Base-by-base conservation (phyloP, 2,888 invertebrate species). In the Eupithecia insigniata region DNA sequence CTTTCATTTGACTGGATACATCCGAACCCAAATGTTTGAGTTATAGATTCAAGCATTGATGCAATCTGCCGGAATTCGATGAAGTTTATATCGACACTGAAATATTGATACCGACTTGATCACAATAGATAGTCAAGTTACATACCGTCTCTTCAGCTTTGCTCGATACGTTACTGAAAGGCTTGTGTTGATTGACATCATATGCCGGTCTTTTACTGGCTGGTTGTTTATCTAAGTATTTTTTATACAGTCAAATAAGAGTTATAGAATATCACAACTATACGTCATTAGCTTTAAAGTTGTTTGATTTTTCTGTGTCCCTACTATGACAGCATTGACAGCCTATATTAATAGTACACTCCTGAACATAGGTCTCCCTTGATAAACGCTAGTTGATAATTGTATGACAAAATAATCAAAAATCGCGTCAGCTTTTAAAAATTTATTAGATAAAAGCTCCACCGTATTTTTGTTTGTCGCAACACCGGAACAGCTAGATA, bases 1-100 rank as follows among this genome's bases (percentile, higher is more conserved):
- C 74, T 76, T 73, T 30, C 69, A 72, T 80, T 79, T 76, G 76
- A 78, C 76, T 79, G 66, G 26, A 22, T 55, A 55, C 55, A 66
- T 69, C 30, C 67, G 72, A 60, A 51, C 69, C n/a, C 51, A 28
- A 60, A 32, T 67, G 65, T 66, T n/a, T 26, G 60, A 61, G 36
- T 71, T 66, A 67, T 60, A 51, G 22, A 32, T 62, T 32, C 34
- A n/a, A 32, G 32, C n/a, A n/a, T 62, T 34, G 61, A 62, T 62
- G 61, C 18, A 12, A n/a, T 32, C 32, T 34, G 32, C 22, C 61
- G 22, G 61, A 12, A 34, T 58, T 16, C 16, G 26, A 58, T 18
- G 3, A 30, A 61, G 30, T 18, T 61, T 30, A 32, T 28, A 61
- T n/a, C 32, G 61, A n/a, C 3, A 61, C 8, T 18, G 32, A 30